Percentiles rank a stretch among this genome's conserved stretches.
phyloP scores from a whole-genome alignment of 1,140 invertebrate genomes.

The Sitobion miscanthi region DNA sequence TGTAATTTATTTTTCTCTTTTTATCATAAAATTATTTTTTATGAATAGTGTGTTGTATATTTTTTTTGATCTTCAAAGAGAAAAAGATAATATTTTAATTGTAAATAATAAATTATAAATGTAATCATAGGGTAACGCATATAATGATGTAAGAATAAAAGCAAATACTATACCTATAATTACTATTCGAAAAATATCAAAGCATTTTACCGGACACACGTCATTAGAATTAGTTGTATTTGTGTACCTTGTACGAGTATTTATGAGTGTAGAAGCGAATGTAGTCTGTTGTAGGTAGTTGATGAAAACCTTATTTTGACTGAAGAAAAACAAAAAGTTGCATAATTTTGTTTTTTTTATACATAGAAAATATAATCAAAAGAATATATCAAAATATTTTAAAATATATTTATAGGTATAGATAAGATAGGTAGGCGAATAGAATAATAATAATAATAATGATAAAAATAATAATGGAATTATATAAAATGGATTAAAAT shows the following conservation, averaged over 20 bases:
- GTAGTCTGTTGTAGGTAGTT: neutral
- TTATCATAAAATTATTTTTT: no score
- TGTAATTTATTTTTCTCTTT: neutral
- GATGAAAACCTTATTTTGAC: neutral
- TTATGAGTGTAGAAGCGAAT: neutral
- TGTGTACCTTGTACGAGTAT: neutral
- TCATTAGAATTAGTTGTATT: neutral
- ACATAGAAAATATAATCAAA: neutral
- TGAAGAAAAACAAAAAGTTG: neutral
- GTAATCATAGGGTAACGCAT: neutral
- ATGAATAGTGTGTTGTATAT: neutral
- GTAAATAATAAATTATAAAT: neutral
- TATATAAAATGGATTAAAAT: no score
- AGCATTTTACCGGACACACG: neutral
- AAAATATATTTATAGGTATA: no score
- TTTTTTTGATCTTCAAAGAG: neutral
- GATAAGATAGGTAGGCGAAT: no score
- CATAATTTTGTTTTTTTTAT: neutral
- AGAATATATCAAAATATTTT: neutral
- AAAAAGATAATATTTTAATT: neutral
- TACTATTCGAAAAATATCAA: neutral
- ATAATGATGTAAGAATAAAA: neutral
- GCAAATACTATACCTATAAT: neutral
- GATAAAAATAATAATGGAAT: no score
- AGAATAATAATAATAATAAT: no score